Percentiles rank a stretch among this genome's conserved stretches.
These are phyloP conservation scores for Drosophila kikkawai DNA, from an alignment of 1,140 invertebrate genomes.

Conservation along the genomic window DNA sequence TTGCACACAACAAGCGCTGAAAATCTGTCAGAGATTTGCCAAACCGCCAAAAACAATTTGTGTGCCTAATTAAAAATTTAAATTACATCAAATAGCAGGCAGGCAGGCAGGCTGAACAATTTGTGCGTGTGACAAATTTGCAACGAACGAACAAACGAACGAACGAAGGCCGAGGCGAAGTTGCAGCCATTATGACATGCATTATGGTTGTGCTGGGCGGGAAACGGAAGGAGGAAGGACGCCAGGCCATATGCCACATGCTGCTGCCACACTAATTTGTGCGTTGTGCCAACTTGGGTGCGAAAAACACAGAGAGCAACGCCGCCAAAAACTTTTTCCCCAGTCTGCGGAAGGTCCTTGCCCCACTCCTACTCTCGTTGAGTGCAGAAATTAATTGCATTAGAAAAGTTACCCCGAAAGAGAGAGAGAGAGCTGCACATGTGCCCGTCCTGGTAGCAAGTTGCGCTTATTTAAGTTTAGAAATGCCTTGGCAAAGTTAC, in stretches of 20 bases:
- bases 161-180: conserved; percentile 28
- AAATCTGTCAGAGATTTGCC: conserved; percentile 78
- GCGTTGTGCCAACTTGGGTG: conserved; percentile 77
- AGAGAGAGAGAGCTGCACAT: conserved; percentile 55
- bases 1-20: conserved; percentile 44
- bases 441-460: conserved; percentile 57
- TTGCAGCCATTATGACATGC: conserved; percentile 75
- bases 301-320: conserved; percentile 71
- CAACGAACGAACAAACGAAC: conserved; percentile 15
- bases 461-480: conserved; percentile 83
- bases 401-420: conserved; percentile 75
- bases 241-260: conserved; percentile 59
- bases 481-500: conserved; percentile 73
- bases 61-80: conserved; percentile 83
- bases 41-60: conserved; percentile 80
- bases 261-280: conserved; percentile 81
- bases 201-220: conserved; percentile 59
- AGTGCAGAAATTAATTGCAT: conserved; percentile 84
- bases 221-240: conserved; percentile 19
- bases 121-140: conserved; percentile 77
- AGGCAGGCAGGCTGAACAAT: conserved; percentile 45
- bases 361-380: conserved; percentile 40
- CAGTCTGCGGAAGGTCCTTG: conserved; percentile 35
- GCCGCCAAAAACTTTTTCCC: conserved; percentile 66
- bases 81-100: conserved; percentile 74